Evolutionary conservation across 2,888 invertebrate genomes (phyloP).

Genomic region (Blera fallax): DNA sequence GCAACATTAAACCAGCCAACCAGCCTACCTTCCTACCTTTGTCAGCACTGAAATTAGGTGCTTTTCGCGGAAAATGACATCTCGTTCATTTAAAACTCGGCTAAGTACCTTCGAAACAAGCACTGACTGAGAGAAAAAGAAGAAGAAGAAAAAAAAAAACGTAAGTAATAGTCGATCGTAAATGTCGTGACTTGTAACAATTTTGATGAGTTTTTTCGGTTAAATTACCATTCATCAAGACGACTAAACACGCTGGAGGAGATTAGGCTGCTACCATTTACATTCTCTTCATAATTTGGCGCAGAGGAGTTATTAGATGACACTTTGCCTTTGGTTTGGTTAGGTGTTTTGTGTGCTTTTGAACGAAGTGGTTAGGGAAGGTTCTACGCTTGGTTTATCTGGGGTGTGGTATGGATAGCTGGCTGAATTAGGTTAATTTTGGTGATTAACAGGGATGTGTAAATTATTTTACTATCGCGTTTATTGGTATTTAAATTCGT

Average conservation of each 20-base stretch:
- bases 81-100: conserved; percentile 41
- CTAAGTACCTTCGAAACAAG: conserved; percentile 29
- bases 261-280: neutral
- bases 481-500: neutral
- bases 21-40: neutral
- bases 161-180: conserved; percentile 54
- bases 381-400: neutral
- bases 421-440: conserved; percentile 11
- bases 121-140: neutral
- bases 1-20: conserved; percentile 22
- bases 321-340: conserved; percentile 29
- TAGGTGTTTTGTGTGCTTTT: neutral
- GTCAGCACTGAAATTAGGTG: conserved; percentile 33
- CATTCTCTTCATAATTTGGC: conserved; percentile 7
- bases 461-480: conserved; percentile 3
- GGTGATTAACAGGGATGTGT: conserved; percentile 1
- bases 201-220: conserved; percentile 46
- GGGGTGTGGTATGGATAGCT: conserved; percentile 20
- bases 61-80: conserved; percentile 53
- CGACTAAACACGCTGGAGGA: neutral
- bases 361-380: neutral
- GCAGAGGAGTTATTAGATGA: conserved; percentile 29
- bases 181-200: conserved; percentile 64
- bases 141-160: neutral
- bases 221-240: conserved; percentile 57